Percentiles rank a stretch among this genome's conserved stretches.
phyloP scores from a whole-genome alignment of 2,888 invertebrate genomes.

The Heliconius aoede region DNA sequence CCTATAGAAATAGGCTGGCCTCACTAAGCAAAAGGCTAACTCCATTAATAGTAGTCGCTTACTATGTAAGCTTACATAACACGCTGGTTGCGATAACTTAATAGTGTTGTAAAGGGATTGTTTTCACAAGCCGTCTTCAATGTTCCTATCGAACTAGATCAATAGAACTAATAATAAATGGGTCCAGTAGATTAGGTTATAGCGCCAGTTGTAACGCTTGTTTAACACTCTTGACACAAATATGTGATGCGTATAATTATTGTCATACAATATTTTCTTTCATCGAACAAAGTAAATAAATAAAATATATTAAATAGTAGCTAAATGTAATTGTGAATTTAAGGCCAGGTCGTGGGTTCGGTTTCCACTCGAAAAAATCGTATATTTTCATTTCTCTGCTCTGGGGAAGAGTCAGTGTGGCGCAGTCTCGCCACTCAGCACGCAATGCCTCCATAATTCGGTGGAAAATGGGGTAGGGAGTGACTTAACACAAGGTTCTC shows the following conservation, averaged over 20 bases:
- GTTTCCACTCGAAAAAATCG: too few relatives aligned
- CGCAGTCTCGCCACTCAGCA: too few relatives aligned
- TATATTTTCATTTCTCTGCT: too few relatives aligned
- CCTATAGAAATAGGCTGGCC: conserved; percentile 13
- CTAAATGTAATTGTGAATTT: too few relatives aligned
- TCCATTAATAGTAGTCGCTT: conserved; percentile 28
- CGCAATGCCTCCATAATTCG: too few relatives aligned
- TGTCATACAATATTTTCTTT: neutral
- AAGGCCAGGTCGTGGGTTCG: too few relatives aligned
- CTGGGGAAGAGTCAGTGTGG: too few relatives aligned
- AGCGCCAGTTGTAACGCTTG: neutral
- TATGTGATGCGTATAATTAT: neutral
- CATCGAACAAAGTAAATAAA: too few relatives aligned
- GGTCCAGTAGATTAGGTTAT: conserved; percentile 6
- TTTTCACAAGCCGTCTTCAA: conserved; percentile 34
- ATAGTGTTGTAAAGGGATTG: conserved; percentile 40
- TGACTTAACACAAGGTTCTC: too few relatives aligned
- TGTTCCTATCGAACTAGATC: conserved; percentile 27
- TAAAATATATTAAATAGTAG: too few relatives aligned
- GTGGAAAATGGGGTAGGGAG: too few relatives aligned
- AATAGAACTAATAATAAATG: conserved; percentile 25
- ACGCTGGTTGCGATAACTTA: conserved; percentile 37
- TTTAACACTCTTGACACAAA: neutral
- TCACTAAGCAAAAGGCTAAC: conserved; percentile 31
- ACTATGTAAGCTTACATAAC: conserved; percentile 37